phyloP scores from a whole-genome alignment of 1,140 invertebrate species.

The Arion vulgaris region DNA sequence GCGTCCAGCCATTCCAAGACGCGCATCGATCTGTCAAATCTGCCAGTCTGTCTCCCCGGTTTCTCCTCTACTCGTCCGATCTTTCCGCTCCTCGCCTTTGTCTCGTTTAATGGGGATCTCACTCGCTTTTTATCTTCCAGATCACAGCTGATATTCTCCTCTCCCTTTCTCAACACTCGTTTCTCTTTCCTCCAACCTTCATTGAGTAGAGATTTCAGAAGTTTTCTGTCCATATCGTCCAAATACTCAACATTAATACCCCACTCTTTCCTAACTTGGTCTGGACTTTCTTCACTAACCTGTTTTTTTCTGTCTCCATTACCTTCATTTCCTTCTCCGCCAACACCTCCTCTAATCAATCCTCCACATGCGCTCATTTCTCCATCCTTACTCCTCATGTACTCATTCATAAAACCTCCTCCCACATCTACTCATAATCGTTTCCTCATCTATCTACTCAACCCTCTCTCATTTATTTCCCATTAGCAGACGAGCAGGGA shows the following conservation, averaged over 20 bases:
- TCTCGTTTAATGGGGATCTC: not conserved
- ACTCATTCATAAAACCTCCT: not conserved
- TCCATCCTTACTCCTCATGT: not conserved
- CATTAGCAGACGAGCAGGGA: not conserved
- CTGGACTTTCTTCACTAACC: not conserved
- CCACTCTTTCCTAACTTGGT: not conserved
- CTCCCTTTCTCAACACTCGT: not conserved
- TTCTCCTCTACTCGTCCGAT: slow-evolving; percentile 3
- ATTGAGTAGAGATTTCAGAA: slow-evolving; percentile 21
- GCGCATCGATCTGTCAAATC: slow-evolving; percentile 35
- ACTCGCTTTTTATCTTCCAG: slow-evolving; percentile 5
- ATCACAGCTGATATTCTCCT: not conserved
- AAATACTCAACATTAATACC: not conserved
- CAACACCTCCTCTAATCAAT: not conserved
- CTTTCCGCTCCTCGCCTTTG: slow-evolving; percentile 3
- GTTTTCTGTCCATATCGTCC: slow-evolving; percentile 27
- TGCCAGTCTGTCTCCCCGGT: slow-evolving; percentile 1
- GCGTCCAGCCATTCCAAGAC: slow-evolving; percentile 39
- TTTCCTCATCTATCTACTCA: too few relatives aligned
- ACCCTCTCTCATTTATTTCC: not conserved
- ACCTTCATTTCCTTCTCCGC: not conserved
- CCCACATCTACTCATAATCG: not conserved
- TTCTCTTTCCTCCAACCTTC: slow-evolving; percentile 16
- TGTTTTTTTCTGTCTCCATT: not conserved
- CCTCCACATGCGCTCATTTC: not conserved